These are phyloP conservation scores for Saccopteryx bilineata DNA, from an alignment of 2,113 vertebrate species.

Conservation along the genomic window DNA sequence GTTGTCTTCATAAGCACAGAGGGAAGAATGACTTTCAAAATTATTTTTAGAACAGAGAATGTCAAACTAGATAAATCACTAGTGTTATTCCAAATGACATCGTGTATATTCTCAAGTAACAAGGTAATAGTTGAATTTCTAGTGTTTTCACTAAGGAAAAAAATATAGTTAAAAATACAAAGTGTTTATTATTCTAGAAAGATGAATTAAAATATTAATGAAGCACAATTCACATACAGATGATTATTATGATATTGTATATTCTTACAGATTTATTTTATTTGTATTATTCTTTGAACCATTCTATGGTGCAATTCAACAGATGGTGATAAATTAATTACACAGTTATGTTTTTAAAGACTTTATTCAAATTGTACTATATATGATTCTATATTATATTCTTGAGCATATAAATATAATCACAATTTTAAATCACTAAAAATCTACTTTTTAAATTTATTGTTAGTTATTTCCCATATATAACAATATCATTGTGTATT, in stretches of 20 bases:
- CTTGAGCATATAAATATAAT: background rate
- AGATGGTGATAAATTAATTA: slow-evolving; percentile 21
- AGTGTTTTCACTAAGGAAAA: background rate
- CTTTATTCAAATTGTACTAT: background rate
- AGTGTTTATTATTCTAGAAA: slow-evolving; percentile 38
- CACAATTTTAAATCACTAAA: background rate
- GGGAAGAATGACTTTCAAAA: slow-evolving; percentile 61
- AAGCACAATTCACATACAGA: background rate
- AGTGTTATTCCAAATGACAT: slow-evolving; percentile 53
- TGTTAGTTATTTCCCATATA: background rate
- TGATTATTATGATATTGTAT: background rate
- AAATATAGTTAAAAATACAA: background rate
- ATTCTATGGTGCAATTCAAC: background rate
- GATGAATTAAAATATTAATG: slow-evolving; percentile 35
- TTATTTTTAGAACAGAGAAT: slow-evolving; percentile 73
- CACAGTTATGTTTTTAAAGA: background rate
- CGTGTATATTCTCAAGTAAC: background rate
- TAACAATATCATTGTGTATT: background rate
- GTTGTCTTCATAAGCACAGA: slow-evolving; percentile 57
- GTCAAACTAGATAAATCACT: slow-evolving; percentile 69
- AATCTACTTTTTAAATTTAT: background rate
- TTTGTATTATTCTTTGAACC: slow-evolving; percentile 27
- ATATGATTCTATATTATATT: background rate
- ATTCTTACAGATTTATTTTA: background rate
- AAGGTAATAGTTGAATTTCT: slow-evolving; percentile 16